These are phyloP conservation scores for Lithosia quadra DNA, from an alignment of 2,888 invertebrate species.

Conservation along the genomic window DNA sequence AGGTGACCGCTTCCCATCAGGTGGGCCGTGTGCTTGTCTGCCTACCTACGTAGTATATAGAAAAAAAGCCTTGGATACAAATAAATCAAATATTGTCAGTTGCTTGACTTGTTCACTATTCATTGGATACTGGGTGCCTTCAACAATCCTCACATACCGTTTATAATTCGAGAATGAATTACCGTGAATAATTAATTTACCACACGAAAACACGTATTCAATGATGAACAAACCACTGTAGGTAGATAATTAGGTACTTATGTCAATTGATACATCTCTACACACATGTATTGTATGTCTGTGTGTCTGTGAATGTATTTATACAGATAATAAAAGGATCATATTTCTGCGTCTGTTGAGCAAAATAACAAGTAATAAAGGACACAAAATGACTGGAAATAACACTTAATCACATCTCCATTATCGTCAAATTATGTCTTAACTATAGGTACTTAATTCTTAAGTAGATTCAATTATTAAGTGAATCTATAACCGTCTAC, in stretches of 20 bases:
- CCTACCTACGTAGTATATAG: no score
- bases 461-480: background rate
- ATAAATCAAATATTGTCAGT: background rate
- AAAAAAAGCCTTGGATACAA: no score
- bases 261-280: background rate
- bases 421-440: background rate
- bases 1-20: no score
- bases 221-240: background rate
- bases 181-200: background rate
- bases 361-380: background rate
- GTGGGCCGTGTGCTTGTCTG: no score
- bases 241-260: background rate
- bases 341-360: slow-evolving; percentile 10
- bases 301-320: background rate
- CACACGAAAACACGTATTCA: background rate
- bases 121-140: background rate
- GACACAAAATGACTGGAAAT: background rate
- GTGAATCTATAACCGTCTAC: background rate
- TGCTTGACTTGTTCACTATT: background rate
- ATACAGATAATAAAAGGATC: slow-evolving; percentile 6
- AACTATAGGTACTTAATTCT: background rate
- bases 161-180: background rate
- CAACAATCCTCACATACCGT: background rate
- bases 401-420: background rate
- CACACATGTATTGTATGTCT: background rate